Conservation (phyloP, 2,888 invertebrate genomes). For the Petrophora chlorosata region DNA sequence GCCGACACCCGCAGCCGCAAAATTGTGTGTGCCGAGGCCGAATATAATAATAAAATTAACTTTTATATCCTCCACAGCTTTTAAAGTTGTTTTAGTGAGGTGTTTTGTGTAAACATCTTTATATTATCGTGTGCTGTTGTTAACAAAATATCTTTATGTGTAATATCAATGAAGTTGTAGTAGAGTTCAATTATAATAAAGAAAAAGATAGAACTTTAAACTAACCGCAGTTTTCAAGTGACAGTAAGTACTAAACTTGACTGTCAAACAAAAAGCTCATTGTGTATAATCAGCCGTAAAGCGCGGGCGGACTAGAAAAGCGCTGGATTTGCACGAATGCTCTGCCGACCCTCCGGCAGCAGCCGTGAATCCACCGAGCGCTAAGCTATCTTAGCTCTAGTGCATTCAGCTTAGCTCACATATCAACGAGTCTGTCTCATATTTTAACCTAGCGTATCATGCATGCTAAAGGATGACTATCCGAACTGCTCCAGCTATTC, state of each 20-base stretch:
- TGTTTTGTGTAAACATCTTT: slow-evolving; percentile 17
- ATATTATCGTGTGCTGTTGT: neutral
- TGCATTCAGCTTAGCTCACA: too few species aligned
- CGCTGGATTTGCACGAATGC: too few species aligned
- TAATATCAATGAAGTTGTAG: neutral
- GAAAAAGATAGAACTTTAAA: too few species aligned
- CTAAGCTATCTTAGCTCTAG: too few species aligned
- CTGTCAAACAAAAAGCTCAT: slow-evolving; percentile 42
- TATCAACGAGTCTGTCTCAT: too few species aligned
- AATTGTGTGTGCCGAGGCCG: slow-evolving; percentile 10
- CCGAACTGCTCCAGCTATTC: too few species aligned
- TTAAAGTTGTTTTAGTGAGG: slow-evolving; percentile 10
- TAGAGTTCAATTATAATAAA: neutral
- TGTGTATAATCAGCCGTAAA: slow-evolving; percentile 49
- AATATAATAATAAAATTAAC: slow-evolving; percentile 24
- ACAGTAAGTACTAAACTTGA: too few species aligned
- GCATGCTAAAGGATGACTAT: too few species aligned
- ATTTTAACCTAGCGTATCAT: too few species aligned
- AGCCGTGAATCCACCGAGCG: too few species aligned
- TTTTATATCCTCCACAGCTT: slow-evolving; percentile 16
- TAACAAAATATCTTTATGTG: neutral
- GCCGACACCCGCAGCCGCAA: slow-evolving; percentile 3
- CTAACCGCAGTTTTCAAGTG: too few species aligned
- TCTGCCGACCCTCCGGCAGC: too few species aligned
- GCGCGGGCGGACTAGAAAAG: slow-evolving; percentile 50